Evolutionary conservation across 2,797 vertebrate species (phyloP), one percentile per base, ranked within the genome.

Genomic region (Pseudocheirus occidentalis): DNA sequence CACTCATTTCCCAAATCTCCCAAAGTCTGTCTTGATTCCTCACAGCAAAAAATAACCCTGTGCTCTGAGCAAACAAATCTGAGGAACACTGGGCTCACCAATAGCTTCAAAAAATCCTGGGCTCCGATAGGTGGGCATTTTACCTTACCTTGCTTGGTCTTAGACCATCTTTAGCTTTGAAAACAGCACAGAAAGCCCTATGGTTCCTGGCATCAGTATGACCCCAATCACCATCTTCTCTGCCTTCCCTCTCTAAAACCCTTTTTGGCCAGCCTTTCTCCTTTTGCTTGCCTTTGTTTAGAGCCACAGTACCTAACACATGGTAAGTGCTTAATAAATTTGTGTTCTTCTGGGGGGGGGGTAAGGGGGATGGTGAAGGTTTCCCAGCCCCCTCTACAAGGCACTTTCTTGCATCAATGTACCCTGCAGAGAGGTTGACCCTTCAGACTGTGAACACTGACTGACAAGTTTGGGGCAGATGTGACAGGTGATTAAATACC

Each of bases 401-500:
- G n/a, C 27, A 52, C 21, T 81, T 46, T 40, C 7, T 81, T 24
- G 6, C 34, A 40, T 40, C 34, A 9, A 0, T 9, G 16, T 40
- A 40, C 40, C n/a, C 18, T 7, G 66, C 66, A 40, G 73, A 46
- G 73, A 81, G 40, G 24, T 3, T 24, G n/a, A 46, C n/a, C 73
- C 73, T 81, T 81, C 9, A 81, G n/a, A 10, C 40, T 81, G n/a
- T 24, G 73, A 81, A 81, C 73, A 5, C 7, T 40, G 62, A 5
- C 62, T 28, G 28, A 58, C 73, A 90, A 31, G 24, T 91, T 90
- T 56, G 62, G 96, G 92, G 56, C 95, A 94, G 96, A 53, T 40
- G 93, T 53, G 90, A 57, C 56, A 29, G 24, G 40, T 92, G 93
- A 94, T 94, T 94, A 90, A 21, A 57, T 94, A 95, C 50, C n/a